A percentile compares a stretch with the other conserved stretches of the same genome.
These are phyloP conservation scores for Neogale vison DNA, from an alignment of 2,113 vertebrate species.

Conservation along the genomic window DNA sequence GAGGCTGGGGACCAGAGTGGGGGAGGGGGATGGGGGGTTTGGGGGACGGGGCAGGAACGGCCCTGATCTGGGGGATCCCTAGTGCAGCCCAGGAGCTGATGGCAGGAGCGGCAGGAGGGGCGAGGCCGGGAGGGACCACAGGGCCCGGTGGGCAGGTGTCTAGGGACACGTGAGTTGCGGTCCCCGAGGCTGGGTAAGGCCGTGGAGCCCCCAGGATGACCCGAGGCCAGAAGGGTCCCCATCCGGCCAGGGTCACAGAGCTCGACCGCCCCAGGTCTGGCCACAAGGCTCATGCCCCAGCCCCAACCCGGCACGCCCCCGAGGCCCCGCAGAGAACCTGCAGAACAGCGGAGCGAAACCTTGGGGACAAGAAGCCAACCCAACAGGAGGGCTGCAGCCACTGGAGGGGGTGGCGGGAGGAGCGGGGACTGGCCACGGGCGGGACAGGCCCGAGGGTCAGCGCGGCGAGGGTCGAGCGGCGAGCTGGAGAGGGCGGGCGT, in stretches of 20 bases:
- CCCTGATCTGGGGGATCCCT: not conserved
- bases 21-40: not conserved
- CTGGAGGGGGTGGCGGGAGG: too few species aligned
- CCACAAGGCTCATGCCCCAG: not conserved
- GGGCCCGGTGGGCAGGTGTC: too few species aligned
- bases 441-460: too few species aligned
- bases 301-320: fast-evolving
- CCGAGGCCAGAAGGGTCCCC: not conserved
- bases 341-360: not conserved
- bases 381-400: not conserved
- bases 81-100: not conserved
- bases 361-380: not conserved
- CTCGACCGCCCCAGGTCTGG: not conserved
- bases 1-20: not conserved
- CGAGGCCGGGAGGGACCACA: too few species aligned
- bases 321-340: not conserved
- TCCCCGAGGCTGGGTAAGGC: not conserved
- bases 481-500: not conserved
- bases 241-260: not conserved
- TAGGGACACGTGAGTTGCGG: too few species aligned
- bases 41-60: too few species aligned
- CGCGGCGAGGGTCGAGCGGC: not conserved
- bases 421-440: not conserved
- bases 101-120: not conserved
- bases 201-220: not conserved